Percentiles rank a stretch among this genome's conserved stretches.
Conservation (phyloP, 2,113 vertebrate species). For the Heloderma charlesbogerti region DNA sequence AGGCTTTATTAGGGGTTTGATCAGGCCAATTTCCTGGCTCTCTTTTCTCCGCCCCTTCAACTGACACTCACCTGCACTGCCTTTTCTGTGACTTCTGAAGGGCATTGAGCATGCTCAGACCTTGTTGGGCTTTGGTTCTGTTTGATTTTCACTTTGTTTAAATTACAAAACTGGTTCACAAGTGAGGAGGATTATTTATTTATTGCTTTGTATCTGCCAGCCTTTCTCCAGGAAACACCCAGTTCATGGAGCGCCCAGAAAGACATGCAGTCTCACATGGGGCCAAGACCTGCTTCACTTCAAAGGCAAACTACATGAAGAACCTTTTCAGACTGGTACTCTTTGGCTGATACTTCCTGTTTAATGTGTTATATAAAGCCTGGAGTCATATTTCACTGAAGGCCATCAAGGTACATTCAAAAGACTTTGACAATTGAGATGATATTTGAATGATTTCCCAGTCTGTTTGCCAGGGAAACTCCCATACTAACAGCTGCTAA, state of each 20-base stretch:
- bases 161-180: background rate
- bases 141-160: background rate
- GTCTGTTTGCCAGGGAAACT: background rate
- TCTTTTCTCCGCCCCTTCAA: no score
- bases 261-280: background rate
- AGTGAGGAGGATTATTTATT: background rate
- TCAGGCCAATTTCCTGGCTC: no score
- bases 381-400: background rate
- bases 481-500: background rate
- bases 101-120: no score
- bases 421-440: background rate
- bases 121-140: no score
- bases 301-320: background rate
- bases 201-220: background rate
- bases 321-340: background rate
- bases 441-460: background rate
- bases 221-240: background rate
- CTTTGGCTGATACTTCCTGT: no score
- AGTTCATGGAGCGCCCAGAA: background rate
- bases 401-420: background rate
- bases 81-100: background rate
- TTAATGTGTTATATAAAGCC: background rate
- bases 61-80: no score
- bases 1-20: no score
- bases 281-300: background rate